phyloP scores from a whole-genome alignment of 2,888 invertebrate genomes.

The Yponomeuta plumbellus region DNA sequence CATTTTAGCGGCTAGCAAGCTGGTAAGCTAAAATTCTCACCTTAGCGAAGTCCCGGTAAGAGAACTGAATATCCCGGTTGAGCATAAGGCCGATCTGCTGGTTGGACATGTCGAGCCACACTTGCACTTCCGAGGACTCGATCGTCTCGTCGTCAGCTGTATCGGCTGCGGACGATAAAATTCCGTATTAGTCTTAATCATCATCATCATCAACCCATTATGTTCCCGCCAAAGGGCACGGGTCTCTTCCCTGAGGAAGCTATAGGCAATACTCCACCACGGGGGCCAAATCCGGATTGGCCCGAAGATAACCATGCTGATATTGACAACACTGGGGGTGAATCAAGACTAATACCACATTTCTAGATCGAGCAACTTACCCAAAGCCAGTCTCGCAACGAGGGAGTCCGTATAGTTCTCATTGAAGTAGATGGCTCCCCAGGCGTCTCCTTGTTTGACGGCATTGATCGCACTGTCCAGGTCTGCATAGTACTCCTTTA shows the following conservation, averaged over 20 bases:
- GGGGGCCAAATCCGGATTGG: no score
- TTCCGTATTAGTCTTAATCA: background rate
- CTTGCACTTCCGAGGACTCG: conserved; percentile 89
- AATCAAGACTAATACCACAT: no score
- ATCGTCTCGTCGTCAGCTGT: conserved; percentile 91
- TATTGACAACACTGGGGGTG: no score
- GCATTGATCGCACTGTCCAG: conserved; percentile 82
- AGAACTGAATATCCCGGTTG: conserved; percentile 88
- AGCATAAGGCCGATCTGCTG: conserved; percentile 95
- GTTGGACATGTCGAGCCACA: conserved; percentile 96
- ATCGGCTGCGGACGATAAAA: conserved; percentile 61
- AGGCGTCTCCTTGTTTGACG: conserved; percentile 85
- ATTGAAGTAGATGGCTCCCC: conserved; percentile 93
- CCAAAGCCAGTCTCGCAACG: conserved; percentile 86
- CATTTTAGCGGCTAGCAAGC: no score
- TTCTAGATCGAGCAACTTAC: conserved; percentile 40
- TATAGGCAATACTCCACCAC: no score
- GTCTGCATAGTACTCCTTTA: conserved; percentile 79
- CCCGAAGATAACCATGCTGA: no score
- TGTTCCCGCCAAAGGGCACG: no score
- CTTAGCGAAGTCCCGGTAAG: conserved; percentile 90
- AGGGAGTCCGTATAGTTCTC: conserved; percentile 93
- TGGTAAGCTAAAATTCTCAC: conserved; percentile 36
- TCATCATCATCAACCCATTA: no score
- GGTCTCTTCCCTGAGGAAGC: no score